These are phyloP conservation scores for Sigmodon hispidus DNA, from an alignment of 2,113 vertebrate genomes.

Conservation along the genomic window DNA sequence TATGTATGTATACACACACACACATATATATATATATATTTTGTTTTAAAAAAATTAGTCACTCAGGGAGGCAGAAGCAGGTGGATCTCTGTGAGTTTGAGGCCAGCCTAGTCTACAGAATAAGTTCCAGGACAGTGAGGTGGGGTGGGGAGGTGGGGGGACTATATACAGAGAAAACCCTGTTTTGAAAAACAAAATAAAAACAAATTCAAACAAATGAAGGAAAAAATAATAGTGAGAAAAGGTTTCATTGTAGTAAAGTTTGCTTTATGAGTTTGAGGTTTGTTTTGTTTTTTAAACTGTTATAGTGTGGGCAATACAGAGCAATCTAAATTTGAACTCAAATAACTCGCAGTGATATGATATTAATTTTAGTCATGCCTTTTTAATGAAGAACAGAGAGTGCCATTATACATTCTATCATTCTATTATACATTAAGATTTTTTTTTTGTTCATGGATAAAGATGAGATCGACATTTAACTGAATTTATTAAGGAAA, in stretches of 20 bases:
- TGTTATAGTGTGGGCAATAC: background rate
- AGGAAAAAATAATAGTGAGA: background rate
- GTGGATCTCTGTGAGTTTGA: no score
- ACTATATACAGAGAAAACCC: no score
- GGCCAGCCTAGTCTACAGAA: no score
- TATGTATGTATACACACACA: background rate
- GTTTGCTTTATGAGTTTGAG: background rate
- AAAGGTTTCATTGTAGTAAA: background rate
- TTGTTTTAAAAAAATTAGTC: no score
- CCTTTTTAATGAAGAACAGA: conserved; percentile 40
- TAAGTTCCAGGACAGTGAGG: no score
- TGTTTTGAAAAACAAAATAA: no score
- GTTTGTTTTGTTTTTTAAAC: conserved; percentile 34
- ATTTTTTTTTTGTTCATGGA: background rate
- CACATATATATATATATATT: background rate
- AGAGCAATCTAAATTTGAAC: conserved; percentile 18
- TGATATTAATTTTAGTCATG: background rate
- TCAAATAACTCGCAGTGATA: background rate
- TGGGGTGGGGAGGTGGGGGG: no score
- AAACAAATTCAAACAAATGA: no score
- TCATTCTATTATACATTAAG: conserved; percentile 6
- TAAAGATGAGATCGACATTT: conserved; percentile 10
- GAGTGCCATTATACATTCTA: conserved; percentile 18
- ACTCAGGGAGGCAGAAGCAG: no score
- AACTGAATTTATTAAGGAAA: conserved; percentile 48